A percentile compares a stretch with the other conserved stretches of the same genome.
Conservation (phyloP, 2,797 vertebrate species). For the Phrynocephalus forsythii region DNA sequence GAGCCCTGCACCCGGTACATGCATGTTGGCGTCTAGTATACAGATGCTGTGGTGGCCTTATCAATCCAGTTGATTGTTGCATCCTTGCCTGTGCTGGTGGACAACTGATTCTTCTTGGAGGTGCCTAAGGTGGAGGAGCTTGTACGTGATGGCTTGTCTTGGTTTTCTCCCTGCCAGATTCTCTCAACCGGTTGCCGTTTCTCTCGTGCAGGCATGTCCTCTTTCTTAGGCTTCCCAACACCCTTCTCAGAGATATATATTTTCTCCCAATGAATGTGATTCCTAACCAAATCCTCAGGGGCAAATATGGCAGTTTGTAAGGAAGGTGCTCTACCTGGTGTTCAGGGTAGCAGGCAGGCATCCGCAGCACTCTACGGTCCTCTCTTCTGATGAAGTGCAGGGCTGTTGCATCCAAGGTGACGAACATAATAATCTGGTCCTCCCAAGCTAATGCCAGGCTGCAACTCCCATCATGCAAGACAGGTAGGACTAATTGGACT, state of each 20-base stretch:
- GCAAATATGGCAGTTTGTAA: not conserved
- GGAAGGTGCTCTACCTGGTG: not conserved
- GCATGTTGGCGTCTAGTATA: not conserved
- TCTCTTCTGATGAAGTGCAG: not conserved
- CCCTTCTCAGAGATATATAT: not conserved
- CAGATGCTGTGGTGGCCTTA: not conserved
- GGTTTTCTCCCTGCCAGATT: not conserved
- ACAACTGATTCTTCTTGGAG: too few species aligned
- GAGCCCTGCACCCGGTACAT: not conserved
- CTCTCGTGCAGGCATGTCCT: not conserved
- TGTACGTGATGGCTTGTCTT: not conserved
- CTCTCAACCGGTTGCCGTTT: not conserved
- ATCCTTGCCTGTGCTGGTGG: not conserved
- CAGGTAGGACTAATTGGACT: not conserved
- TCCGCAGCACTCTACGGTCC: accelerated
- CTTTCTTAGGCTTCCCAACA: not conserved
- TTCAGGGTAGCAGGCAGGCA: too few species aligned
- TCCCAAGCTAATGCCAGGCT: not conserved
- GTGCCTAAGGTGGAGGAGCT: not conserved
- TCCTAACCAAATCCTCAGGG: too few species aligned
- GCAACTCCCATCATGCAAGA: not conserved
- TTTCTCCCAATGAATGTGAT: not conserved
- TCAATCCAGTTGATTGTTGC: not conserved
- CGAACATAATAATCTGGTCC: not conserved
- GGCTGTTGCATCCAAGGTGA: not conserved